Evolutionary conservation across 2,888 invertebrate genomes (phyloP), one percentile per base, ranked within the genome.

Genomic region (Clunio marinus): DNA sequence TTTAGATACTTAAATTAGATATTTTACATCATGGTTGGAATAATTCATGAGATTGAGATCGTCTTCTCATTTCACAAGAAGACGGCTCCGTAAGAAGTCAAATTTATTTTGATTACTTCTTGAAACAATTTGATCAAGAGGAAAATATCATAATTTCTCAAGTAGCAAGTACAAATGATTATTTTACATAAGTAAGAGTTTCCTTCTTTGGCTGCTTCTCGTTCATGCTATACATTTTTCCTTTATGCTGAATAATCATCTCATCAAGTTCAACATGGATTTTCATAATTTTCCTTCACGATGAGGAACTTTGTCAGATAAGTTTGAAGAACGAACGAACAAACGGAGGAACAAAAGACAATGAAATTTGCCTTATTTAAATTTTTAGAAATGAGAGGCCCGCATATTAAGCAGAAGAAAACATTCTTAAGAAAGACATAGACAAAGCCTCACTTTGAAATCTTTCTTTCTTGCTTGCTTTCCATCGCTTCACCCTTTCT

Each of bases 211-310:
- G n/a, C n/a, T n/a, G n/a, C 15, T 13, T 15, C 17, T 45, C 13
- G 13, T 15, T 17, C 7, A 45, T 2, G 13, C 45, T 45, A 17
- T 7, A 15, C n/a, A n/a, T n/a, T 41, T 41, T 4, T 35, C 32
- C 10, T 20, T 59, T 28, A 22, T 59, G 59, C 59, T 59, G 59
- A 59, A 59, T 59, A 59, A 59, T 59, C 35, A 59, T 59, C 59
- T 59, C 59, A 32, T 59, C 59, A 59, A 59, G 20, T 59, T 59
- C 59, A 59, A 59, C 59, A 59, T 32, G 59, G 35, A 35, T 35
- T 59, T n/a, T n/a, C 59, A 59, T 59, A 59, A 59, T 59, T 59
- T 35, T 28, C 32, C 59, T 59, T 59, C n/a, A n/a, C n/a, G n/a
- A 35, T 59, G 32, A 59, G 59, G 24, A 28, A 20, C 25, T 59